A percentile compares a stretch with the other conserved stretches of the same genome.
These are phyloP conservation scores for Caenorhabditis inopinata DNA, from an alignment of 1,140 invertebrate species.

Conservation along the genomic window DNA sequence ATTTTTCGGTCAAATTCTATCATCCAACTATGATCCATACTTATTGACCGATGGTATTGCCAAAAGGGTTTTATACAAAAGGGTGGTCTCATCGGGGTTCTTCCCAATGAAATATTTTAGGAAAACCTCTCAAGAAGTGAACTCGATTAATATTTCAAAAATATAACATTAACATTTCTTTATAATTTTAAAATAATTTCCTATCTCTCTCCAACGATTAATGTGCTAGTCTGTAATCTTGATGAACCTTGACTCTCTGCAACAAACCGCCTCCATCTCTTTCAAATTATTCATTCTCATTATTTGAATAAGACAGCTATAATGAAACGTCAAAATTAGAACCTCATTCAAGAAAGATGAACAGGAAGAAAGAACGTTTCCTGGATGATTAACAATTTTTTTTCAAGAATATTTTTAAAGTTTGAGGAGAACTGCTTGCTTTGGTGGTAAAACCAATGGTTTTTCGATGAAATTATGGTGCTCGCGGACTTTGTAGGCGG, in stretches of 20 bases:
- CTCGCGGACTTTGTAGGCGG: background rate
- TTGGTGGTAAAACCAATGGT: conserved; percentile 4
- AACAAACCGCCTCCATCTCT: background rate
- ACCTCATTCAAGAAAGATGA: no score
- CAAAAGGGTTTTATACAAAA: background rate
- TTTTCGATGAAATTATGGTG: background rate
- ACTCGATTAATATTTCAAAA: no score
- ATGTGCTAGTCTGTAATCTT: background rate
- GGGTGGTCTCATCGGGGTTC: no score
- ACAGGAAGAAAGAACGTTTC: no score
- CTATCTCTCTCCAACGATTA: background rate
- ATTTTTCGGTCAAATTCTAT: conserved; percentile 80
- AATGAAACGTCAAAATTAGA: no score
- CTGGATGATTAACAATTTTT: no score
- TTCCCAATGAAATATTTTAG: no score
- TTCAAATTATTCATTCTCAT: no score
- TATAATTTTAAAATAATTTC: background rate
- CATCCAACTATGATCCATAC: conserved; percentile 91
- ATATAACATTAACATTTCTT: background rate
- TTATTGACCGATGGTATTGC: conserved; percentile 60
- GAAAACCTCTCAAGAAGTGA: no score
- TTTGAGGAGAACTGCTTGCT: conserved; percentile 37
- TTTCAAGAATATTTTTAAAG: background rate
- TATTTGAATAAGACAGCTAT: no score
- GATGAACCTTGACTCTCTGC: no score